Evolutionary conservation across 2,797 vertebrate species (phyloP).

Genomic region (Tachyglossus aculeatus): DNA sequence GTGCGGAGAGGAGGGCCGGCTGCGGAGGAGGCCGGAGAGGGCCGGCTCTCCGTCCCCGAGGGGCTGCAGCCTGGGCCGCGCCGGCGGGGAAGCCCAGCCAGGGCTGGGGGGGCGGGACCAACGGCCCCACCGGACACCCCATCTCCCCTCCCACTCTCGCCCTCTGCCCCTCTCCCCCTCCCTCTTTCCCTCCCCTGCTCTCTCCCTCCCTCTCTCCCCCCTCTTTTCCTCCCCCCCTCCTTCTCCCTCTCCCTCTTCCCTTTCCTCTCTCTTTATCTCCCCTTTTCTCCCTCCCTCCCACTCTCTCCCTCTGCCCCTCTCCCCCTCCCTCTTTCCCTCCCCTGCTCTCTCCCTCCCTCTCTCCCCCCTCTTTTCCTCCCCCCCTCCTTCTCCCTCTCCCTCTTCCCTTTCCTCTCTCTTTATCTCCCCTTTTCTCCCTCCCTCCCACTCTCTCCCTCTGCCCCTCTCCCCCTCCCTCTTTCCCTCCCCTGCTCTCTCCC

Average conservation of each 20-base stretch:
- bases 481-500: neutral
- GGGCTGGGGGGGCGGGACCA: neutral
- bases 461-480: neutral
- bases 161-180: neutral
- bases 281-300: no score
- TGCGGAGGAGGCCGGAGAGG: neutral
- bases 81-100: neutral
- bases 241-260: neutral
- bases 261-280: neutral
- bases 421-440: no score
- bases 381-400: neutral
- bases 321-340: no score
- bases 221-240: neutral
- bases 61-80: no score
- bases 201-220: neutral
- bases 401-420: neutral
- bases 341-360: no score
- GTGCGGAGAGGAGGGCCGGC: rapidly evolving
- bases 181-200: neutral
- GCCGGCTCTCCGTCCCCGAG: no score
- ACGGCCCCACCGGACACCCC: neutral
- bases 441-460: neutral
- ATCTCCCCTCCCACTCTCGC: neutral
- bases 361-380: no score
- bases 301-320: no score